Evolutionary conservation across 2,888 invertebrate species (phyloP).

Genomic region (Brachyptera putata): DNA sequence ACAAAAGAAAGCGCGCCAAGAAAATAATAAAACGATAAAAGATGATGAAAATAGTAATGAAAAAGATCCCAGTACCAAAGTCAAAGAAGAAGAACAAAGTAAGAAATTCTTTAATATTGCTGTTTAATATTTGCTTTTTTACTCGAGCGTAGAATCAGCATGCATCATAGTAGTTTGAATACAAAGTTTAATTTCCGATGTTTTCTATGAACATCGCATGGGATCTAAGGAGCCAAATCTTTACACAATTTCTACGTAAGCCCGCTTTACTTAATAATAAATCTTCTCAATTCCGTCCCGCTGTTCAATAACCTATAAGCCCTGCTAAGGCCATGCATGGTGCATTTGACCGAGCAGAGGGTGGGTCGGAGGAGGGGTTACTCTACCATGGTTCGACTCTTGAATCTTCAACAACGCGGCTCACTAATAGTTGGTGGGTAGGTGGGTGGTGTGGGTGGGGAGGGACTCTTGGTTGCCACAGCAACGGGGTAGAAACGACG

Average conservation of each 20-base stretch:
- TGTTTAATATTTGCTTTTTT: neutral
- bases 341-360: neutral
- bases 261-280: neutral
- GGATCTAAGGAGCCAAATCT: neutral
- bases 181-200: neutral
- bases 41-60: conserved; percentile 44
- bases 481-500: no score
- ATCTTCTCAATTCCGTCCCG: conserved; percentile 18
- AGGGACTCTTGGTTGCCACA: conserved; percentile 24
- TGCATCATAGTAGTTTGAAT: neutral
- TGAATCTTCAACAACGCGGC: neutral
- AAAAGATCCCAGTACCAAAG: conserved; percentile 50
- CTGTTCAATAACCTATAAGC: conserved; percentile 25
- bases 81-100: conserved; percentile 57
- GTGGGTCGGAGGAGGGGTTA: neutral
- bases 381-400: neutral
- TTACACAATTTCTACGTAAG: conserved; percentile 1
- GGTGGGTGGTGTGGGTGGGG: conserved; percentile 16
- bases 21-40: conserved; percentile 41
- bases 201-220: neutral
- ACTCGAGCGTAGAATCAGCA: neutral
- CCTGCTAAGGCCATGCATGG: neutral
- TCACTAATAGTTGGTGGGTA: no score
- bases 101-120: no score
- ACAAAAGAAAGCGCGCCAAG: conserved; percentile 59